Base-by-base conservation (phyloP, 2,888 invertebrate genomes). In the Ceratothoa steindachneri region DNA sequence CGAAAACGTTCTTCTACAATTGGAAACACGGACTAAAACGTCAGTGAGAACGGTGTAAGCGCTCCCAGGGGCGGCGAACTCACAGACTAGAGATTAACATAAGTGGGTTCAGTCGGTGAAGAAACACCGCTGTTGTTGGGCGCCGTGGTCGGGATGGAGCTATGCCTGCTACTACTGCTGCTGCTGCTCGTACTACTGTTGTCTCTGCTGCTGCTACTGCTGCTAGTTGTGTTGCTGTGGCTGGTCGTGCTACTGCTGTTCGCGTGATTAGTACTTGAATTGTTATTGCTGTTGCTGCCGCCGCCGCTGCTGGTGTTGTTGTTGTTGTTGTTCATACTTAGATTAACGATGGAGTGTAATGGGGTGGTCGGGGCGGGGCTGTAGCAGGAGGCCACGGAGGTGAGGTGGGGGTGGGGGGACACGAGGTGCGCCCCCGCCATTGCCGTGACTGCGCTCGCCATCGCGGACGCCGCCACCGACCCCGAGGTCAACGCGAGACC, bases 1-100 rank as follows among this genome's bases (percentile, higher is more conserved):
- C 5, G 5, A 5, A 41, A 41, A 41, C 5, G 15, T 15, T 41
- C 15, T 41, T 41, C 41, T 41, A 41, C 41, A 15, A 9, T 41
- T 41, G 41, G 41, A 41, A 41, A 41, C 41, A 41, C 15, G 5
- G 5, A 41, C 41, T 41, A 41, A 41, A 41, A 41, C 41, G 41
- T 41, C 41, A 15, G 41, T 41, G 41, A 41, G 5, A 41, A 41
- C 15, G 41, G 41, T 41, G 41, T 30, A 15, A 71, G 41, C 22
- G 66, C 30, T 4, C 19, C 29, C 9, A 22, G 29, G 1, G 30
- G n/a, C 15, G 31, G 19, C 27, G 19, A 15, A 79, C 79, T 79
- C 79, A 79, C 79, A 73, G 79, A 76, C 79, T 79, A 79, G 74
- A 79, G 79, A 74, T 79, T 79, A 74, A 79, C 79, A 74, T 79